These are phyloP conservation scores for Eilema depressum DNA, from an alignment of 2,888 invertebrate species.

Conservation along the genomic window DNA sequence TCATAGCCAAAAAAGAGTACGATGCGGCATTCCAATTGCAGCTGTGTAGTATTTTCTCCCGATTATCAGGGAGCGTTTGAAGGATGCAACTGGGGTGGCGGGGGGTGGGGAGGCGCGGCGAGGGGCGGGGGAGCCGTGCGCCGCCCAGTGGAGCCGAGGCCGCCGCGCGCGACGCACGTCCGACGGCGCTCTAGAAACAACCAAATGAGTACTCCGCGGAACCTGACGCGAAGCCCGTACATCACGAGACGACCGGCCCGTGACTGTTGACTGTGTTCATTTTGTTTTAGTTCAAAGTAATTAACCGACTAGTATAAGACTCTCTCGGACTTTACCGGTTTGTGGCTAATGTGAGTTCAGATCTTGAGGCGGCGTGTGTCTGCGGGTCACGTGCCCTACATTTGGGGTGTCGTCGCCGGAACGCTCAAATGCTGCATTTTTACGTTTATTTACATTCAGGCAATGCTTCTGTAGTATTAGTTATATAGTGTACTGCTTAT, in stretches of 20 bases:
- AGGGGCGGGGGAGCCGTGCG: slow-evolving; percentile 54
- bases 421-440: slow-evolving; percentile 74
- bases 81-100: slow-evolving; percentile 77
- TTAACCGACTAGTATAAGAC: slow-evolving; percentile 64
- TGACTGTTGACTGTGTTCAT: slow-evolving; percentile 75
- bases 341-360: slow-evolving; percentile 83
- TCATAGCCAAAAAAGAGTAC: slow-evolving; percentile 79
- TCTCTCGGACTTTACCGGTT: slow-evolving; percentile 75
- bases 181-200: slow-evolving; percentile 59
- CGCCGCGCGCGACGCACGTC: slow-evolving; percentile 68
- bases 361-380: slow-evolving; percentile 70
- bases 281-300: slow-evolving; percentile 49
- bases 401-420: slow-evolving; percentile 77
- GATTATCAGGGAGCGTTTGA: slow-evolving; percentile 82
- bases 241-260: slow-evolving; percentile 58
- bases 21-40: slow-evolving; percentile 83
- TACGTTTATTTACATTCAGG: slow-evolving; percentile 70
- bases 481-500: slow-evolving; percentile 38
- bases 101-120: slow-evolving; percentile 41
- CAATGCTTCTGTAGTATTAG: slow-evolving; percentile 70
- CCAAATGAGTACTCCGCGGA: slow-evolving; percentile 79
- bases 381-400: slow-evolving; percentile 81
- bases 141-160: slow-evolving; percentile 76
- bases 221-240: slow-evolving; percentile 67
- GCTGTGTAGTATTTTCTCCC: slow-evolving; percentile 83